A percentile compares a stretch with the other conserved stretches of the same genome.
phyloP scores from a whole-genome alignment of 2,113 vertebrate species.

The Apaloderma vittatum region DNA sequence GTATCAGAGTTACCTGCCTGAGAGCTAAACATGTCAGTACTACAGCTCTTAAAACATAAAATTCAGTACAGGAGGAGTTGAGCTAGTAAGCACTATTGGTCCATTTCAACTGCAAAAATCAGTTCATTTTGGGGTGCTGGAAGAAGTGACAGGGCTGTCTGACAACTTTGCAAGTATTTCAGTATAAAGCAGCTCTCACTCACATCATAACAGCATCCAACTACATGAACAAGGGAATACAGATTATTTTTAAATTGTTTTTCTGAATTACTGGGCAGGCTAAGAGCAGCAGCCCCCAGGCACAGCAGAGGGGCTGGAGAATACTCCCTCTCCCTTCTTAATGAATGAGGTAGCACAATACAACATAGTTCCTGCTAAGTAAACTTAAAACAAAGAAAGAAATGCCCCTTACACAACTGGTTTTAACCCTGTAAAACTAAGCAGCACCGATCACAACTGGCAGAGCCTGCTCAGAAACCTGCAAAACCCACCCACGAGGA shows the following conservation, averaged over 20 bases:
- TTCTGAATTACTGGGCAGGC: neutral
- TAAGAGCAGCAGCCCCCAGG: neutral
- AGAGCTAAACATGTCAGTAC: neutral
- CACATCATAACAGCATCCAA: neutral
- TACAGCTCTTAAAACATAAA: neutral
- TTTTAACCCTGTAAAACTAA: neutral
- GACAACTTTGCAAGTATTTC: neutral
- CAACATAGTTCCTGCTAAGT: neutral
- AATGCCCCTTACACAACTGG: rapidly evolving
- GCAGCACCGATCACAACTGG: neutral
- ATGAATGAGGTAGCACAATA: neutral
- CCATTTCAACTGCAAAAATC: neutral
- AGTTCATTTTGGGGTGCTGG: neutral
- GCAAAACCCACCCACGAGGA: neutral
- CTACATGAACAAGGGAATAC: neutral
- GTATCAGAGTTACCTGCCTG: neutral
- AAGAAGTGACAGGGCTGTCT: neutral
- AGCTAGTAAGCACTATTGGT: neutral
- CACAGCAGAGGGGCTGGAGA: neutral
- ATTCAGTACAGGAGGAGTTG: neutral
- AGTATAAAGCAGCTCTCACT: neutral
- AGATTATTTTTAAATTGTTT: neutral
- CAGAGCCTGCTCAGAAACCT: neutral
- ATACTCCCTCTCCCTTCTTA: neutral
- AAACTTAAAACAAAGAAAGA: neutral